Evolutionary conservation across 2,797 vertebrate genomes (phyloP), one percentile per base, ranked within the genome.

Genomic region (Malurus leucopterus): DNA sequence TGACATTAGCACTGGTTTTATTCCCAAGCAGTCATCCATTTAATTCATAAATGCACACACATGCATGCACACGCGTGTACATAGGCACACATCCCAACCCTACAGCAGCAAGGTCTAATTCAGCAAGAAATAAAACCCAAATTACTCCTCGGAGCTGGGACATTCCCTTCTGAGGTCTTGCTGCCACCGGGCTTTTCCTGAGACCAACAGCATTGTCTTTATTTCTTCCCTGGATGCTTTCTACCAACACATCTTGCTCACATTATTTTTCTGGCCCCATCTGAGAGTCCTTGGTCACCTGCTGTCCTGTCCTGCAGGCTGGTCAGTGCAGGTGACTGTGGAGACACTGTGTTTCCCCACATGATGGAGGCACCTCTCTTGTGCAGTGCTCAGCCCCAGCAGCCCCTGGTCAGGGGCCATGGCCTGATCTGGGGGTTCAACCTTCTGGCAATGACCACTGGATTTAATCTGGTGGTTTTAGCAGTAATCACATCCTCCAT

Each of bases 281-380:
- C 5, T 50, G 34, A 55, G 44, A 53, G 20, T 38, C 12, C 5
- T n/a, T 23, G 24, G 32, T 38, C 49, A 21, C 20, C 23, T 46
- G 49, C 46, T 19, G 54, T n/a, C 18, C 55, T 53, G 17, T 36
- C 54, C 63, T 69, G 44, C 38, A 55, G 32, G 47, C 20, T 43
- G 20, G 36, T 11, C 29, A 68, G 5, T 41, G 54, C 53, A 76
- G n/a, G 26, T 29, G 46, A 15, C 15, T 15, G 19, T 3, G n/a
- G 40, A 62, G 30, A 58, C 47, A 43, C 17, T 0, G 0, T 6
- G 0, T 64, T 85, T 61, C 26, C n/a, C 41, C 7, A 2, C 1
- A 0, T 44, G 47, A 61, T 3, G 21, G 14, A 58, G 41, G 51
- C 54, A 27, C 4, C 3, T 63, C 30, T 59, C 13, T 62, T 20